Base-by-base conservation (phyloP, 2,113 vertebrate genomes). In the Centrocercus urophasianus region DNA sequence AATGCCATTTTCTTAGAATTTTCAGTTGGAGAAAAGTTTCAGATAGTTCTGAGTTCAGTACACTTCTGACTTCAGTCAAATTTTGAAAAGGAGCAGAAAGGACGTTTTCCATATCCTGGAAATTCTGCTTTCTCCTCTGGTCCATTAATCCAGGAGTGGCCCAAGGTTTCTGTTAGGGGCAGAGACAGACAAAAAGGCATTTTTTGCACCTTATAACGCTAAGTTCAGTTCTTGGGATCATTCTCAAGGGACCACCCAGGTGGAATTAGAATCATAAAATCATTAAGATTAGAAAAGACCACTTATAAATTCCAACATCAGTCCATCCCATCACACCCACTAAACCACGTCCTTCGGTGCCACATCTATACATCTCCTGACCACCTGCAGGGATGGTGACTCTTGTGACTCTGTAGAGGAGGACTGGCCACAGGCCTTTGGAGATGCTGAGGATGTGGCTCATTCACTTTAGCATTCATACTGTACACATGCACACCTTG, bases 1-100 rank as follows among this genome's bases (percentile, higher is more conserved):
- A 83, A 57, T 70, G 67, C 16, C 45, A 48, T 90, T 94, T 90
- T 81, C 80, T 56, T 65, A 27, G 47, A 83, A 75, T 86, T 83
- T 78, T 75, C 17, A 13, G 19, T 47, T 60, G 19, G 1, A 74
- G 61, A 83, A 42, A 90, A 64, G 52, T 42, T 77, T 73, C 60
- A 83, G 36, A 27, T 11, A 79, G 57, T 36, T 86, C 28, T 4
- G 34, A 27, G 8, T 52, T 74, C 43, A 48, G 43, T 30, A 71
- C 34, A n/a, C 47, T 90, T 92, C 80, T 56, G 85, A 88, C 25
- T 32, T 81, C 72, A 64, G 47, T 71, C 1, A 6, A 30, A 36
- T 82, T 71, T 93, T 20, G 32, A 61, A 50, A 8, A 42, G 77
- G 72, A 88, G 74, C 40, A 63, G 34, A 0, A 0, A 94, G 30